Conservation (phyloP, 2,797 vertebrate species). For the Lemur catta region DNA sequence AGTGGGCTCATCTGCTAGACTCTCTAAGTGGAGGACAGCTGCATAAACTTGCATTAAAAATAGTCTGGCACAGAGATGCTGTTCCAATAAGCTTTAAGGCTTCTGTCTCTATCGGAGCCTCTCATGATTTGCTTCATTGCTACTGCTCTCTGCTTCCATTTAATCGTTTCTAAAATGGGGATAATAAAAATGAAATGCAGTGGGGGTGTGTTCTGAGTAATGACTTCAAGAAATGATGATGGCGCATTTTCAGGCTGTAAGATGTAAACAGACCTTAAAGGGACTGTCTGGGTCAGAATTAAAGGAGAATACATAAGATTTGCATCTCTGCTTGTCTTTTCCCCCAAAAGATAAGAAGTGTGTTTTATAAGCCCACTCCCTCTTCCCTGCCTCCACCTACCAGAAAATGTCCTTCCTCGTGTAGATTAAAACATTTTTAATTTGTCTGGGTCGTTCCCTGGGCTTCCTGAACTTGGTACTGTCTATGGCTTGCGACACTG, state of each 20-base stretch:
- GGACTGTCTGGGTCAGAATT: slow-evolving; percentile 41
- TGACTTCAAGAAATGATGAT: slow-evolving; percentile 76
- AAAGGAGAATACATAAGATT: not conserved
- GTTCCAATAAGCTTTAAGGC: not conserved
- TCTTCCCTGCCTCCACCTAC: not conserved
- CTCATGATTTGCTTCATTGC: slow-evolving; percentile 77
- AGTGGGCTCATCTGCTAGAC: not conserved
- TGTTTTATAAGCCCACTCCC: not conserved
- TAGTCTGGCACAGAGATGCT: slow-evolving; percentile 51
- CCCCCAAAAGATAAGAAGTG: not conserved
- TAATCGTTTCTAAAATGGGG: slow-evolving; percentile 74
- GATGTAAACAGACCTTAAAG: slow-evolving; percentile 72
- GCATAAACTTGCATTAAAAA: slow-evolving; percentile 60
- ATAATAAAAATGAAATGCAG: slow-evolving; percentile 76
- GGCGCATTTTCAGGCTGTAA: slow-evolving; percentile 57
- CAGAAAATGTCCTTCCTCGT: not conserved
- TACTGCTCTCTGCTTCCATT: slow-evolving; percentile 68
- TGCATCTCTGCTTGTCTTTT: not conserved
- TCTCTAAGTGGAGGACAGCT: slow-evolving; percentile 2
- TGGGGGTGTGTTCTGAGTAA: slow-evolving; percentile 70
- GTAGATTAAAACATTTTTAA: not conserved
- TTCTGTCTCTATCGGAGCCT: slow-evolving; percentile 66
- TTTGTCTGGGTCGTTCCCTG: not conserved
- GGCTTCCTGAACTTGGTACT: not conserved
- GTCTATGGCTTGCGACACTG: not conserved